Conservation (phyloP, 35 echinoderm and acorn worm genomes). For the Chiridota heheva region DNA sequence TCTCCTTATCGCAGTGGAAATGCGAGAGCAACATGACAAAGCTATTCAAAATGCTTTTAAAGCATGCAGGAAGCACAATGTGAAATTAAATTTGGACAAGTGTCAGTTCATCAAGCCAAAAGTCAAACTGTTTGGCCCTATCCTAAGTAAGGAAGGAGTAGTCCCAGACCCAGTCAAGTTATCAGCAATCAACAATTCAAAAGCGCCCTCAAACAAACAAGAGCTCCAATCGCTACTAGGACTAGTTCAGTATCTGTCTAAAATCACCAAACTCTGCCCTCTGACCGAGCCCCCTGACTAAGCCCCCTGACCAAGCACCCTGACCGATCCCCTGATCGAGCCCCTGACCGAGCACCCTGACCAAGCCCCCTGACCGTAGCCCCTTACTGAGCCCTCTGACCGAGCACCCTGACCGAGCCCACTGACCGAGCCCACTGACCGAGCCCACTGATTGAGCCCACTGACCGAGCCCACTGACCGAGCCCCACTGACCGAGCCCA, state of each 20-base stretch:
- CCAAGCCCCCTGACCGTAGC: no score
- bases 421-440: no score
- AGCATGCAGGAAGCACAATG: conserved; percentile 8
- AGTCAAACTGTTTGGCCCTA: conserved; percentile 37
- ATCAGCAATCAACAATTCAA: conserved; percentile 11
- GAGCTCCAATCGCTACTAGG: conserved; percentile 18
- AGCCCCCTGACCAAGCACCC: no score
- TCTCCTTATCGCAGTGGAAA: conserved; percentile 47
- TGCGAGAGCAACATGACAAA: conserved; percentile 30
- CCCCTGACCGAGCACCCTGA: no score
- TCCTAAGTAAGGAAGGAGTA: conserved; percentile 37
- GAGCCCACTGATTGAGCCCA: no score
- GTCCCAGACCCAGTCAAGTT: conserved; percentile 29
- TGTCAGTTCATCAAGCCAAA: conserved; percentile 30
- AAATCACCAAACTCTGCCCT: conserved; percentile 17
- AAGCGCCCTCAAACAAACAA: conserved; percentile 20
- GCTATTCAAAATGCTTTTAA: conserved; percentile 24
- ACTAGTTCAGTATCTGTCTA: conserved; percentile 25
- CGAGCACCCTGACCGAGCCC: no score
- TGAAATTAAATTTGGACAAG: conserved; percentile 43
- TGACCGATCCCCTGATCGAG: no score
- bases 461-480: no score
- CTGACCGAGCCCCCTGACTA: no score
- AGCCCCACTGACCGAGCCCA: no score
- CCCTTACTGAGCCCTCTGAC: no score